Evolutionary conservation across 2,113 vertebrate species (phyloP), one percentile per base, ranked within the genome.

Genomic region (Camelus bactrianus): DNA sequence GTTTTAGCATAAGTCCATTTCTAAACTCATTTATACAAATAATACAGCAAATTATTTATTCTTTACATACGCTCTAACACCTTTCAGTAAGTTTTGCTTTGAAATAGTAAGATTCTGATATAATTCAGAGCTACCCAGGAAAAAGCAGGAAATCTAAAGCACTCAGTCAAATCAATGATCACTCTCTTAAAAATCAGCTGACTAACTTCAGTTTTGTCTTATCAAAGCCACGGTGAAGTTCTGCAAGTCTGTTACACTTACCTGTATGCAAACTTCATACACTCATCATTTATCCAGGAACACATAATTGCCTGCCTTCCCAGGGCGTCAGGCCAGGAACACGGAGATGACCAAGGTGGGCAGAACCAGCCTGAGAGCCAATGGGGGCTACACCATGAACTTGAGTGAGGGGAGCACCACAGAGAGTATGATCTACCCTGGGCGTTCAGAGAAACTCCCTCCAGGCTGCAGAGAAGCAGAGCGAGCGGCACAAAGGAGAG

Each of bases 141-240:
- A 87, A 83, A 88, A 75, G 56, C 54, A 72, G 58, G 67, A 75
- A 89, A 70, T 1, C 32, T n/a, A 65, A 84, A 79, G n/a, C 24
- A 32, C 28, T 38, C 28, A 32, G 69, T 52, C 88, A 67, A 50
- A 84, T 77, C 38, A 70, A 58, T 26, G 8, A 48, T 52, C 38
- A 64, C 26, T 70, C 10, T 92, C 54, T 81, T 81, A 95, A 95
- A 95, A 93, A 35, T 77, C 58, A 94, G 4, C 4, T 52, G 52
- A 77, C 52, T 32, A 56, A n/a, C 16, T 85, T 67, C 38, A 42
- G 26, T 11, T 69, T 75, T 56, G 38, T 67, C 38, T 77, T 65
- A 76, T 62, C 65, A 60, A 91, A 79, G 60, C 67, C 46, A 38
- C 8, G 0, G 69, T 82, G 24, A 42, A 93, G 14, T 79, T 88